Evolutionary conservation across 37 sponge, comb jelly and placozoan genomes (phyloP), one percentile per base, ranked within the genome.

Genomic region (Lycopodina hypogea): DNA sequence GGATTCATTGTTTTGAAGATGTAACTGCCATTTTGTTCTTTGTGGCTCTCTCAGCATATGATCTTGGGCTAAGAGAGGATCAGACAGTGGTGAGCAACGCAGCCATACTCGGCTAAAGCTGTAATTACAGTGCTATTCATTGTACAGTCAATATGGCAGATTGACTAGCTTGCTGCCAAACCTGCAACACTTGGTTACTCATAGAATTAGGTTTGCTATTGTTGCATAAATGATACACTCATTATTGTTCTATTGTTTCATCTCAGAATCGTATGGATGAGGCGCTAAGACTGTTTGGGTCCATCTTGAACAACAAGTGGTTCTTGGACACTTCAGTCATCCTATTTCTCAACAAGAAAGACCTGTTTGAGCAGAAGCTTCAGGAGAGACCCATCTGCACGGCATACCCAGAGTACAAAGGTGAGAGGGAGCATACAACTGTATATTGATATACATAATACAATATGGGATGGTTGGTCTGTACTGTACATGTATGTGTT

Each of bases 1-100:
- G 96, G 96, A 93, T 96, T 37, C 91, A 96, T 35, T 93, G 93
- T 67, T 96, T 96, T 78, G 89, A 96, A 38, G 90, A 90, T 41
- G 96, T 96, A 36, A 90, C 88, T 0, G 88, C 94, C 48, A 93
- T 96, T 62, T 79, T 96, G 57, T 96, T 93, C 81, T 96, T 95
- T 71, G 96, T 96, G 56, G 85, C 96, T 56, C 78, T 96, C 28
- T 92, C 93, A 45, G 91, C 91, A 21, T 96, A 93, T 33, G 94
- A 96, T 67, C 74, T 93, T 12, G 81, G 84, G 11, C 81, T 96
- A 24, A 58, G 94, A 9, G 96, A 96, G 58, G 96, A 93, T 15
- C 51, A 63, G 36, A 63, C 59, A 45, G 89, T 90, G 78, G 95
- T 94, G 68, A 79, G 92, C 81, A n/a, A n/a, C n/a, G n/a, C n/a